Evolutionary conservation across 2,113 vertebrate species (phyloP), one percentile per base, ranked within the genome.

Genomic region (Tricholaema leucomelas): DNA sequence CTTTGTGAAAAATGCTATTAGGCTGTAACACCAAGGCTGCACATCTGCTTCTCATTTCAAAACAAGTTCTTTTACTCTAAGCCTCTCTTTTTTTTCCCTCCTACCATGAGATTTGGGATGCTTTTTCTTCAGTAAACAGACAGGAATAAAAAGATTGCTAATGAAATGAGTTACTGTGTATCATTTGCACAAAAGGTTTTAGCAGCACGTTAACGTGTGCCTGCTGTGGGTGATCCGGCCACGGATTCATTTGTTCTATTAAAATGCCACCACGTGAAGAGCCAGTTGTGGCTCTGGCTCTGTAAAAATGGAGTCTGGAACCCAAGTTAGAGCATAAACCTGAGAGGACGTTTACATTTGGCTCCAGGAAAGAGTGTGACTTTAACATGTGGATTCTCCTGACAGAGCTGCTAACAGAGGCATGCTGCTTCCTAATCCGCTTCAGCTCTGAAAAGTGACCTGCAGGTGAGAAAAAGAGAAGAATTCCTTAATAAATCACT

Each of bases 21-120:
- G 76, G 78, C 67, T 76, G 21, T 35, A 85, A 82, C 80, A 79
- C 71, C 74, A 88, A 28, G 84, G 40, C 71, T 90, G 46, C 78
- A 84, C 90, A 93, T 95, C 88, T 95, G 95, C 52, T 96, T 93
- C 87, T 92, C 40, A 1, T 95, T 95, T 76, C 59, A 65, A 54
- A 94, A 85, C 35, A 25, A 90, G 65, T 25, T 80, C 24, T 90
- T 90, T 55, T 75, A 69, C 81, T 82, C 82, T 33, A 50, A 81
- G 58, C 36, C 85, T 90, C 58, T 54, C 3, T 77, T 42, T 46
- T 91, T 86, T 84, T 25, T 21, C 12, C 48, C 15, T 83, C 24
- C 61, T 91, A 69, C 70, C 67, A 42, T 59, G 63, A 84, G 77
- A 82, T 88, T 82, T 58, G 12, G 12, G 0, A 79, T 36, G 42